Evolutionary conservation across 2,113 vertebrate species (phyloP).

Genomic region (Apus apus): DNA sequence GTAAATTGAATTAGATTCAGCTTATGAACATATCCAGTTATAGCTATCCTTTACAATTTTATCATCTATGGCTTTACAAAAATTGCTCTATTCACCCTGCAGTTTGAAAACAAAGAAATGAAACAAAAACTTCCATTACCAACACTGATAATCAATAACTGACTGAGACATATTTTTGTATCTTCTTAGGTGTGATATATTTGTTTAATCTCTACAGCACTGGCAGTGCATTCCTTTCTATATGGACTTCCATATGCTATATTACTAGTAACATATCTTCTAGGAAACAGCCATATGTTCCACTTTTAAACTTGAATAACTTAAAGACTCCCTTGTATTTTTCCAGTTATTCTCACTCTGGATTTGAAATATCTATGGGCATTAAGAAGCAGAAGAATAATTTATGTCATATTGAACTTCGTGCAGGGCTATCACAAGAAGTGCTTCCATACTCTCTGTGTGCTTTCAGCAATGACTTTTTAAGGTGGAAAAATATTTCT

Average conservation of each 20-base stretch:
- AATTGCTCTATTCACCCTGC: not conserved
- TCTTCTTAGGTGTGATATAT: slow-evolving; percentile 69
- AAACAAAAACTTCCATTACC: slow-evolving; percentile 16
- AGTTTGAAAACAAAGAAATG: slow-evolving; percentile 32
- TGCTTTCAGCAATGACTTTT: not conserved
- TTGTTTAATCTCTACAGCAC: slow-evolving; percentile 65
- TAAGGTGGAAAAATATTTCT: not conserved
- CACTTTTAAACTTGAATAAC: slow-evolving; percentile 59
- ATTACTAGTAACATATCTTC: slow-evolving; percentile 57
- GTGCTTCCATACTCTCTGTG: not conserved
- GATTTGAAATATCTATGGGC: slow-evolving; percentile 48
- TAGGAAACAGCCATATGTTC: slow-evolving; percentile 66
- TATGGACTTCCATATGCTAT: slow-evolving; percentile 68
- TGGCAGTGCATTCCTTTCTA: slow-evolving; percentile 59
- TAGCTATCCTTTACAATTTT: not conserved
- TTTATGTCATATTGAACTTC: not conserved
- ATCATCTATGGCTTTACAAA: slow-evolving; percentile 21
- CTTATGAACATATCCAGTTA: not conserved
- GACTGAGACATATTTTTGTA: slow-evolving; percentile 56
- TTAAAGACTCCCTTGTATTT: slow-evolving; percentile 47
- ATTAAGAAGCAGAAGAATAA: slow-evolving; percentile 16
- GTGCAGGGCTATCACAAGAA: not conserved
- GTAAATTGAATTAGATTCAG: not conserved
- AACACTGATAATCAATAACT: slow-evolving; percentile 34
- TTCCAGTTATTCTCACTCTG: not conserved